Evolutionary conservation across 1,140 invertebrate species (phyloP).

Genomic region (Bombus terrestris): DNA sequence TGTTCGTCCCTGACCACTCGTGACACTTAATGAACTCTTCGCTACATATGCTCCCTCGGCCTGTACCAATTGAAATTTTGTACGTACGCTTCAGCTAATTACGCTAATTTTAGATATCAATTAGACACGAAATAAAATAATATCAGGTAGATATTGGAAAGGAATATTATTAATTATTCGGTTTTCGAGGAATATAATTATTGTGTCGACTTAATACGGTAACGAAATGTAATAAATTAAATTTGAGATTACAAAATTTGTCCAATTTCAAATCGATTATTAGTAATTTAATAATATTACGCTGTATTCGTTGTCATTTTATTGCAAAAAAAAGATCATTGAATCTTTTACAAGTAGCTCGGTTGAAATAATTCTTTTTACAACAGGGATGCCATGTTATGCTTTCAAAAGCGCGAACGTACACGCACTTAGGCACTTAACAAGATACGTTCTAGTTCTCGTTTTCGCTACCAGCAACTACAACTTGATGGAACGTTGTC

Average conservation of each 20-base stretch:
- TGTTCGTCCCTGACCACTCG: neutral
- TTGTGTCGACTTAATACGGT: too few relatives aligned
- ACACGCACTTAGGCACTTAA: neutral
- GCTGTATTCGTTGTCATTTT: too few relatives aligned
- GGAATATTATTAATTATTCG: neutral
- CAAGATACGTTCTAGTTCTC: neutral
- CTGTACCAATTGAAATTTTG: slow-evolving; percentile 9
- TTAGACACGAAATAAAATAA: neutral
- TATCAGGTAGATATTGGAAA: too few relatives aligned
- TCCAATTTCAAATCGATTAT: too few relatives aligned
- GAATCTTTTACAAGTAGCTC: too few relatives aligned
- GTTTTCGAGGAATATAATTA: neutral
- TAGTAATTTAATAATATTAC: too few relatives aligned
- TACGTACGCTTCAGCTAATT: neutral
- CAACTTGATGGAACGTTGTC: slow-evolving; percentile 16
- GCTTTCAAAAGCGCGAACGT: neutral
- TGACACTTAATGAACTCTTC: neutral
- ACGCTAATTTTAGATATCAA: neutral
- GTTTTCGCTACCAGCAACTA: neutral
- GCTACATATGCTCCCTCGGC: neutral
- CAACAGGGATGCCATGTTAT: neutral
- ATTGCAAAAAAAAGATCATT: neutral
- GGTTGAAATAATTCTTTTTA: neutral
- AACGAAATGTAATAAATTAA: neutral
- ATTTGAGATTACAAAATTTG: neutral